A percentile compares a stretch with the other conserved stretches of the same genome.
phyloP scores from a whole-genome alignment of 2,888 invertebrate genomes.

The Spatulosminthurus flaviceps region DNA sequence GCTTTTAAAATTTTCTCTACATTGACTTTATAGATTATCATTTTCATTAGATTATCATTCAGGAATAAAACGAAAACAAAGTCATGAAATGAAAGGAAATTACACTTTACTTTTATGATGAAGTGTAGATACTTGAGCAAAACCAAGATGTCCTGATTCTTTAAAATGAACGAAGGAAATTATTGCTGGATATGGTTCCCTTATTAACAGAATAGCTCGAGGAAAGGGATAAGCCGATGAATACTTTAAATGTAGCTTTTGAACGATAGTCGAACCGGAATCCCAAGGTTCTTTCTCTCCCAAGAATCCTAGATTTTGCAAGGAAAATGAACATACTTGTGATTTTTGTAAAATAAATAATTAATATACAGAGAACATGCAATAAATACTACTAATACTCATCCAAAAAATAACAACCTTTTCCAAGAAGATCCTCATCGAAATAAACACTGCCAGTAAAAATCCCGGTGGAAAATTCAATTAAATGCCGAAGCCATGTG shows the following conservation, averaged over 20 bases:
- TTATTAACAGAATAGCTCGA: slow-evolving; percentile 64
- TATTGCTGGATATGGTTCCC: slow-evolving; percentile 66
- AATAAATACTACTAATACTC: too few relatives aligned
- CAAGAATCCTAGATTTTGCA: slow-evolving; percentile 63
- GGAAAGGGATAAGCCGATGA: slow-evolving; percentile 53
- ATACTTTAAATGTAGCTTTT: slow-evolving; percentile 65
- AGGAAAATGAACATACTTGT: too few relatives aligned
- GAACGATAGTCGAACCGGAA: slow-evolving; percentile 65
- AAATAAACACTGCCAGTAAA: slow-evolving; percentile 65
- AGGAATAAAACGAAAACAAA: too few relatives aligned
- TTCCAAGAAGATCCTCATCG: slow-evolving; percentile 63
- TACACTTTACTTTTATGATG: slow-evolving; percentile 63
- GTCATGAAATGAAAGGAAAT: too few relatives aligned
- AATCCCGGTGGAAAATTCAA: slow-evolving; percentile 65
- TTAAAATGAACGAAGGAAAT: slow-evolving; percentile 65
- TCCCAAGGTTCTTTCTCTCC: slow-evolving; percentile 65
- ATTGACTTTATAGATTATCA: too few relatives aligned
- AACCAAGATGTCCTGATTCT: slow-evolving; percentile 65
- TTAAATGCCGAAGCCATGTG: slow-evolving; percentile 65
- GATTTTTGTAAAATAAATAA: too few relatives aligned
- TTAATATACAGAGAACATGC: too few relatives aligned
- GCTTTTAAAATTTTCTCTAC: too few relatives aligned
- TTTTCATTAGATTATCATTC: too few relatives aligned
- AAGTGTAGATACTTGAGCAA: slow-evolving; percentile 64
- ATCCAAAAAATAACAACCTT: slow-evolving; percentile 58